These are phyloP conservation scores for Agriopis marginaria DNA, from an alignment of 2,888 invertebrate genomes.

Conservation along the genomic window DNA sequence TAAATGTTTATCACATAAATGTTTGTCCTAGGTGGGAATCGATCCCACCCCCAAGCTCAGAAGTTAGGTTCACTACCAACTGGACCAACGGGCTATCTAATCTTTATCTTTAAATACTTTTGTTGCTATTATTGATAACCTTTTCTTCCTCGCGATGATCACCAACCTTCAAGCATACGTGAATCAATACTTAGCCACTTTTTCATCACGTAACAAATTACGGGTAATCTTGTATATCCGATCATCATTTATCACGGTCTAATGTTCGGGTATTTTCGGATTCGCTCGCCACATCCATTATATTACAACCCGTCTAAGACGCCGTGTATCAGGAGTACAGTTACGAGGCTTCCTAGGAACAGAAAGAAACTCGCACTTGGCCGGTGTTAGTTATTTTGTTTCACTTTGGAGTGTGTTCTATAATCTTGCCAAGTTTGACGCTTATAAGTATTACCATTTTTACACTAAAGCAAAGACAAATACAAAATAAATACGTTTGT, in stretches of 20 bases:
- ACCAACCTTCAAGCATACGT: neutral
- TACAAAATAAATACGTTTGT: no score
- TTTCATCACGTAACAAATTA: slow-evolving; percentile 39
- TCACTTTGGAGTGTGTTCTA: no score
- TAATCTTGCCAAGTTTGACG: no score
- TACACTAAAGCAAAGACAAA: no score
- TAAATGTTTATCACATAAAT: no score
- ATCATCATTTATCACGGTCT: slow-evolving; percentile 49
- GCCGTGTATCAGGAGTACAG: slow-evolving; percentile 12
- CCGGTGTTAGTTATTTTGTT: no score
- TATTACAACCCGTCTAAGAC: slow-evolving; percentile 45
- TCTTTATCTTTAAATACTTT: neutral
- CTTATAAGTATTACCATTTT: no score
- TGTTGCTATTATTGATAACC: neutral
- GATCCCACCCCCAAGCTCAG: no score
- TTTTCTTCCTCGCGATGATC: neutral
- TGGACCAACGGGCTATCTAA: no score
- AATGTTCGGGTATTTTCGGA: slow-evolving; percentile 51
- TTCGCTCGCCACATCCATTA: slow-evolving; percentile 46
- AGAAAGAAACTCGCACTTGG: neutral
- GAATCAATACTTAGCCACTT: slow-evolving; percentile 22
- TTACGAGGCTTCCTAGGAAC: slow-evolving; percentile 2
- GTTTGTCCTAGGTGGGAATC: no score
- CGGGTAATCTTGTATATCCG: slow-evolving; percentile 36
- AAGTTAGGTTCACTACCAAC: no score